phyloP scores from a whole-genome alignment of 53 echinoderm and acorn worm species.

The Mesocentrotus franciscanus region DNA sequence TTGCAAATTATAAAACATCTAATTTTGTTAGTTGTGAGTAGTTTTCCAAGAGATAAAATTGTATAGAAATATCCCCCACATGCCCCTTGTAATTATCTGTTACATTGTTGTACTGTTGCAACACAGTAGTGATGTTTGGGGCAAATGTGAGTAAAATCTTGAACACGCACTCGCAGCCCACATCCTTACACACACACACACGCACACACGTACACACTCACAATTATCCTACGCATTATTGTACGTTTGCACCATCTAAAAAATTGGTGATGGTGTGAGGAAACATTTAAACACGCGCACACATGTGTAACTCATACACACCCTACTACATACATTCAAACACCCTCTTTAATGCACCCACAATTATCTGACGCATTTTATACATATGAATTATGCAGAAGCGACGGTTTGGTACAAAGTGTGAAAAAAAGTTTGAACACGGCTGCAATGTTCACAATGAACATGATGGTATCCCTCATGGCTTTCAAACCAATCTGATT shows the following conservation, averaged over 20 bases:
- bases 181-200: background rate
- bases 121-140: too few relatives aligned
- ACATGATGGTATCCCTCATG: background rate
- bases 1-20: too few relatives aligned
- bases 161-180: background rate
- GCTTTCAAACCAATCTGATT: conserved; percentile 14
- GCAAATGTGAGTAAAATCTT: too few relatives aligned
- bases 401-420: background rate
- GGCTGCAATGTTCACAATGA: background rate
- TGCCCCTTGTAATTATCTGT: too few relatives aligned
- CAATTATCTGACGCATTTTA: background rate
- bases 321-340: background rate
- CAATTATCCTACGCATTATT: background rate
- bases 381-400: background rate
- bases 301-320: background rate
- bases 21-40: too few relatives aligned
- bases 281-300: background rate
- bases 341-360: background rate
- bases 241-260: too few relatives aligned
- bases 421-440: background rate
- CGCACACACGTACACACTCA: background rate
- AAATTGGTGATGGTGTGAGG: background rate
- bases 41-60: too few relatives aligned
- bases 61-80: too few relatives aligned
- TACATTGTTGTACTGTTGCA: too few relatives aligned